phyloP scores from a whole-genome alignment of 2,888 invertebrate species.

The Rhamphomyia laevipes region DNA sequence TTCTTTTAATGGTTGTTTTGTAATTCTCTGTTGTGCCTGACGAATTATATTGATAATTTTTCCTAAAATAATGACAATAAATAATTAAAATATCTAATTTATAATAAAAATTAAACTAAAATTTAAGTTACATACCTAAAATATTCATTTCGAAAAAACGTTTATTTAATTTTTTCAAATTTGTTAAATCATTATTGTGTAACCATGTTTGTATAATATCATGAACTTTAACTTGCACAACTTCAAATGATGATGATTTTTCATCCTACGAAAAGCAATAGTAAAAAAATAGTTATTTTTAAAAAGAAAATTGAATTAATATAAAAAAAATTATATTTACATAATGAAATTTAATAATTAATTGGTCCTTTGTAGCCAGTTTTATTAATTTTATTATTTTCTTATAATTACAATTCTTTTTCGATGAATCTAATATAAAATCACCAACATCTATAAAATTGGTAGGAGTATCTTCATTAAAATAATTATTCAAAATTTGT shows the following conservation, averaged over 20 bases:
- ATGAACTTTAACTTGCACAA: slow-evolving; percentile 27
- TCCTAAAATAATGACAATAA: slow-evolving; percentile 24
- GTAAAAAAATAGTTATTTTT: not conserved
- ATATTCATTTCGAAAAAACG: slow-evolving; percentile 32
- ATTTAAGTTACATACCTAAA: slow-evolving; percentile 24
- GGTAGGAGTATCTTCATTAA: slow-evolving; percentile 3
- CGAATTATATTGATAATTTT: slow-evolving; percentile 35
- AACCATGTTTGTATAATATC: slow-evolving; percentile 32
- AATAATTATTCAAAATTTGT: slow-evolving; percentile 24
- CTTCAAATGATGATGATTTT: slow-evolving; percentile 4
- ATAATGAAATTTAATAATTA: slow-evolving; percentile 28
- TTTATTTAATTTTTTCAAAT: slow-evolving; percentile 27
- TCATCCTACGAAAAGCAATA: slow-evolving; percentile 17
- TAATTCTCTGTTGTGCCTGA: slow-evolving; percentile 27
- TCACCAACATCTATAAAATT: slow-evolving; percentile 14
- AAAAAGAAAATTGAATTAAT: not conserved
- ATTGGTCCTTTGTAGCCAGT: slow-evolving; percentile 25
- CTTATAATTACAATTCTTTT: slow-evolving; percentile 31
- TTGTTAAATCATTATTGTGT: slow-evolving; percentile 28
- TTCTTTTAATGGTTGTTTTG: slow-evolving; percentile 24
- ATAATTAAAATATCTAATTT: not conserved
- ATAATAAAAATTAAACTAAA: not conserved
- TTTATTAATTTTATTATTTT: slow-evolving; percentile 30
- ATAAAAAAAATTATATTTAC: slow-evolving; percentile 17
- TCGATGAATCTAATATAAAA: slow-evolving; percentile 30